Base-by-base conservation (phyloP, 2,888 invertebrate species). In the Dyspetes luteomarginatus region DNA sequence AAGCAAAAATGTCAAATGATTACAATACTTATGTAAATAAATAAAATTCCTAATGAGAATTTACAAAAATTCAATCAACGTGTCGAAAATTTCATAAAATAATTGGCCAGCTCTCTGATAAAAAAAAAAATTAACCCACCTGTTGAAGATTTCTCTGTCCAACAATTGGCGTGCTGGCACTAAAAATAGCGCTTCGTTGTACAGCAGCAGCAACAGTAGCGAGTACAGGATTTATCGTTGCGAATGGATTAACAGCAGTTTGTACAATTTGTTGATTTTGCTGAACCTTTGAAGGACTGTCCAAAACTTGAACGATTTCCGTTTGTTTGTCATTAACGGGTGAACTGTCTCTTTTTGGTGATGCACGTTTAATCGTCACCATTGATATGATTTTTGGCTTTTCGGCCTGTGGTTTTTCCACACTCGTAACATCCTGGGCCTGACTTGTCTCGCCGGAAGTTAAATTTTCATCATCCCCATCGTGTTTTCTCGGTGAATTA, bases 361-460 rank as follows among this genome's bases (percentile, higher is more conserved):
- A 90, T 0, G 90, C 88, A 52, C 90, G 85, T 65, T 92, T 92
- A 0, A 92, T 89, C 7, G 92, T 92, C 1, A 92, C 90, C 89
- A 92, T 90, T 1, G 92, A 92, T 60, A 92, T 91, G 48, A 92
- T 91, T 76, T 92, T 92, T 2, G 92, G 92, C 69, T 92, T 92
- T 3, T 92, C 91, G 1, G 58, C 19, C 0, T 12, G 36, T 43
- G 58, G 73, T 30, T 78, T 78, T 3, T 81, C 81, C 28, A 83
- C 83, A 45, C 36, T 81, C 2, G 78, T 79, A 3, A 83, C 75
- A 22, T 81, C 81, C 22, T 83, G 83, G 3, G 86, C 84, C n/a
- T 82, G 82, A 4, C 60, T 55, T 2, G 84, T 84, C 19, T 89
- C 89, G 15, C 83, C 87, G 0, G 79, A 77, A 0, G 82, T 74